These are phyloP conservation scores for Morone chrysops DNA, from an alignment of 2,113 vertebrate genomes.

Conservation along the genomic window DNA sequence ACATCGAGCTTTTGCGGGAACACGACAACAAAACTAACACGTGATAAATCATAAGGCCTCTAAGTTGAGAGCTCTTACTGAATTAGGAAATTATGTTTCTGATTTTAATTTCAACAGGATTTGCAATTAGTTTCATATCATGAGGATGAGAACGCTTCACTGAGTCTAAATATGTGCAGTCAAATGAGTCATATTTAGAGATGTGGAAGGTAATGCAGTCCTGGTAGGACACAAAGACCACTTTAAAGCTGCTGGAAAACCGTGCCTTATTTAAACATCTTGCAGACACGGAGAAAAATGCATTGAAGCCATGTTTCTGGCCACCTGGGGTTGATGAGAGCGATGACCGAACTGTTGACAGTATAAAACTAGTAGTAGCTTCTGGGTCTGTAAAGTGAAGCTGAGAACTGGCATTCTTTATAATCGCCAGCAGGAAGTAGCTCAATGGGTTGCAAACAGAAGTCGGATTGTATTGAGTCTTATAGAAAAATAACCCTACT, in stretches of 20 bases:
- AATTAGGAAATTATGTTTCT: not conserved
- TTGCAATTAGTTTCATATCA: not conserved
- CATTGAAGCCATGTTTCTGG: not conserved
- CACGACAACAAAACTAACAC: conserved; percentile 31
- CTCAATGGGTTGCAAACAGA: no score
- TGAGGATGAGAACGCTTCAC: not conserved
- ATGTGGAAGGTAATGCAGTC: not conserved
- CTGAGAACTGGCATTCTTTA: no score
- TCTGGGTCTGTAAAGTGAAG: no score
- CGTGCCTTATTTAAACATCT: not conserved
- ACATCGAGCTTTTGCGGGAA: conserved; percentile 12
- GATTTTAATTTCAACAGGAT: not conserved
- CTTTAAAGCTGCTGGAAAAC: not conserved
- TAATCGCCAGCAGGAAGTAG: no score
- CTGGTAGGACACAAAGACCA: not conserved
- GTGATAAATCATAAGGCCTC: conserved; percentile 31
- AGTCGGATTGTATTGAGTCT: no score
- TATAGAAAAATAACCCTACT: no score
- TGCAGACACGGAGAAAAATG: not conserved
- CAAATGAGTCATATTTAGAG: not conserved
- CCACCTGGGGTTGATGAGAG: not conserved
- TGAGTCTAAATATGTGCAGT: not conserved
- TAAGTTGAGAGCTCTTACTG: conserved; percentile 12
- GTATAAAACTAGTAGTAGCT: no score
- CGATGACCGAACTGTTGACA: no score